These are phyloP conservation scores for Diploptera punctata DNA, from an alignment of 2,888 invertebrate genomes.

Conservation along the genomic window DNA sequence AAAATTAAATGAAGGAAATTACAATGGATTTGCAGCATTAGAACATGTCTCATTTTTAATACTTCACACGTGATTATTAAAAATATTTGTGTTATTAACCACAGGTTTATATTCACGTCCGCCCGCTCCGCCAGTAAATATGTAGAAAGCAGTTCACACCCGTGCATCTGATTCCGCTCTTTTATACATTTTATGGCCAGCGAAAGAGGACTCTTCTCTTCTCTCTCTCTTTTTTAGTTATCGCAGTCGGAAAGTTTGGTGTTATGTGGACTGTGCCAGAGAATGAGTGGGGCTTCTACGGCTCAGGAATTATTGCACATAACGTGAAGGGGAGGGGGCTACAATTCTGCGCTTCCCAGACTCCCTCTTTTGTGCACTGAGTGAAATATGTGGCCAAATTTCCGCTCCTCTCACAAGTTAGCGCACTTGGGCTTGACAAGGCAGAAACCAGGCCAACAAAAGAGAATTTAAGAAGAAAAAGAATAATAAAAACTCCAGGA, in stretches of 20 bases:
- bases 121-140: too few relatives aligned
- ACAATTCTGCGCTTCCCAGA: not conserved
- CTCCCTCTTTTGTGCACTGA: conserved; percentile 14
- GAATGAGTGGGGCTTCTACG: not conserved
- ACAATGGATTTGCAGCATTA: too few relatives aligned
- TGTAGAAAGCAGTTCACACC: too few relatives aligned
- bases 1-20: too few relatives aligned
- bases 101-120: too few relatives aligned
- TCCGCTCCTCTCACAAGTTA: conserved; percentile 10
- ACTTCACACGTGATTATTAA: too few relatives aligned
- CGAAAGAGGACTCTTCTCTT: not conserved
- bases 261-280: not conserved
- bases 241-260: not conserved
- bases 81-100: too few relatives aligned
- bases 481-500: not conserved
- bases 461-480: not conserved
- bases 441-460: not conserved
- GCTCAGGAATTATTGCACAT: not conserved
- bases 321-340: not conserved
- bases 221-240: not conserved
- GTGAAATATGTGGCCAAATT: conserved; percentile 36
- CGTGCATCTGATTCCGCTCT: not conserved
- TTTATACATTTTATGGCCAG: not conserved
- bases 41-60: too few relatives aligned
- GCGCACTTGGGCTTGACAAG: not conserved